These are phyloP conservation scores for Anguilla obscura DNA, from an alignment of 2,797 vertebrate genomes.

Conservation along the genomic window DNA sequence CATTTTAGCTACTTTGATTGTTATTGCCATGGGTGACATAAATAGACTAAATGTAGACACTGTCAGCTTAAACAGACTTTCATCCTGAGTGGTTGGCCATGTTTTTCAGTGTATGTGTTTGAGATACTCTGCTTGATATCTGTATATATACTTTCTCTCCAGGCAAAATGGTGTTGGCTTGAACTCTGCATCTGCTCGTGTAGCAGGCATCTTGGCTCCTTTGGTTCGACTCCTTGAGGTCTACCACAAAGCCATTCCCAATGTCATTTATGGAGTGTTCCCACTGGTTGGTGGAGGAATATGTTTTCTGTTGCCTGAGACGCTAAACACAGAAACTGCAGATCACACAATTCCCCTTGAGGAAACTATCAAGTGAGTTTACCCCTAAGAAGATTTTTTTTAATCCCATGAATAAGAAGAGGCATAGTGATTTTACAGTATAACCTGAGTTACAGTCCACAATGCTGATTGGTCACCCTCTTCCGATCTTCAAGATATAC, in stretches of 20 bases:
- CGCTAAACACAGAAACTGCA: conserved; percentile 66
- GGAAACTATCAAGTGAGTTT: conserved; percentile 59
- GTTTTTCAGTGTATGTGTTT: background rate
- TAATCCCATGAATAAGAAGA: background rate
- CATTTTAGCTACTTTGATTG: background rate
- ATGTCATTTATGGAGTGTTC: conserved; percentile 73
- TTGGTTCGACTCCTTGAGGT: conserved; percentile 74
- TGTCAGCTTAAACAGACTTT: background rate
- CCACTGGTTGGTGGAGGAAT: conserved; percentile 66
- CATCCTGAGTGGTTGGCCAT: background rate
- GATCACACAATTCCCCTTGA: conserved; percentile 58
- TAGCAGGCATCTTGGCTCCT: conserved; percentile 79
- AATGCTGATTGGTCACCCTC: background rate
- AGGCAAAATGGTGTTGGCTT: conserved; percentile 84
- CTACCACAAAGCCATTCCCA: conserved; percentile 73
- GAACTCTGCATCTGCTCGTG: conserved; percentile 71
- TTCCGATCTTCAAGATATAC: background rate
- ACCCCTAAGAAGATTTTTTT: too few relatives aligned
- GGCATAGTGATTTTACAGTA: background rate
- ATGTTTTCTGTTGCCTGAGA: conserved; percentile 81
- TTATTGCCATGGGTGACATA: background rate
- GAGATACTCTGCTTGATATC: background rate
- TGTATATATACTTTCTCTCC: background rate
- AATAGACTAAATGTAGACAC: background rate
- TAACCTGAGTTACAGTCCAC: too few relatives aligned